Evolutionary conservation across 2,888 invertebrate genomes (phyloP), one percentile per base, ranked within the genome.

Genomic region (Cheilosia variabilis): DNA sequence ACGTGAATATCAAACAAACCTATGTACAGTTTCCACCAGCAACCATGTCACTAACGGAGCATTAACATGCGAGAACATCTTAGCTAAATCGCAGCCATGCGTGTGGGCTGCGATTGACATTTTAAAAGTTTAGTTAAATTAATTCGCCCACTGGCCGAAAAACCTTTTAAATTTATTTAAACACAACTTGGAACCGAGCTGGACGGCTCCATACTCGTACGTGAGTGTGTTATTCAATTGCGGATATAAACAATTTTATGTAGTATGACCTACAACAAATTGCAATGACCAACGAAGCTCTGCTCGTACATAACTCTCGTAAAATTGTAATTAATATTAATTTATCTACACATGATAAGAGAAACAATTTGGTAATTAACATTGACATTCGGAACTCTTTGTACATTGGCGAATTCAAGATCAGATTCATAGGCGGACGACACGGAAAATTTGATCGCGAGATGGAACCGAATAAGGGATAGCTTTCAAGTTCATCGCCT

Each of bases 291-390:
- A 63, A 6, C 24, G n/a, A 62, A 63, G 47, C 27, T 13, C 24
- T 10, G 10, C 37, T 31, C 3, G 50, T 22, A 50, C 17, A 9
- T 15, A 71, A 10, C 27, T 55, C 57, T 78, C 22, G 73, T 79
- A 69, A 84, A 79, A 84, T 47, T 66, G 75, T 76, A 86, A 86
- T 86, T 86, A 86, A 80, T 80, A 57, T 66, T 76, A 86, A 86
- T 86, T 71, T 57, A 72, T 62, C 58, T 41, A 86, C 76, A 80
- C 76, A 71, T 86, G 71, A 86, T 80, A 80, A 80, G 53, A 80
- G 58, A 43, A 78, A 75, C 79, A 69, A 79, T 75, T 73, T 75
- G 41, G 55, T 45, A 76, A 86, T 80, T 86, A 80, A 80, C 84
- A 80, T 80, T 86, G 84, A 76, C 71, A 80, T 76, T 86, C 80